phyloP scores from a whole-genome alignment of 2,888 invertebrate genomes.

The Ptychoptera albimana region DNA sequence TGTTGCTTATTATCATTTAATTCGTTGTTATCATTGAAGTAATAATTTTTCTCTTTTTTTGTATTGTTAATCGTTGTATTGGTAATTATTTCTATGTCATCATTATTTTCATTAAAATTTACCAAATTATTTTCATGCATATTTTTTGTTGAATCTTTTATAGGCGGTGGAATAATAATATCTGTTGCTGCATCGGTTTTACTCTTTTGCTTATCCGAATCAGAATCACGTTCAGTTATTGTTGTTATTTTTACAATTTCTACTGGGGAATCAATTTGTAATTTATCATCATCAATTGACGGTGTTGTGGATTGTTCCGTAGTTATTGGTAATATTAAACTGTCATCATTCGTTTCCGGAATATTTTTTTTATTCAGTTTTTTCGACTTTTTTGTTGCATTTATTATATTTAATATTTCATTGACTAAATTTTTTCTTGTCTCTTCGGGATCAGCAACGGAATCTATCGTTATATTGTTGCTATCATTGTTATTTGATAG shows the following conservation, averaged over 20 bases:
- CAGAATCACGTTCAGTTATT: slow-evolving; percentile 4
- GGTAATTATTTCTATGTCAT: slow-evolving; percentile 12
- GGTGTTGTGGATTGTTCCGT: too few relatives aligned
- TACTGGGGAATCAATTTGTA: neutral
- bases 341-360: neutral
- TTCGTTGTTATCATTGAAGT: too few relatives aligned
- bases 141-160: too few relatives aligned
- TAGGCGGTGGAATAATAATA: slow-evolving; percentile 5
- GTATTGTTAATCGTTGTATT: neutral
- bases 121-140: neutral
- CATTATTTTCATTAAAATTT: neutral
- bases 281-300: neutral
- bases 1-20: too few relatives aligned
- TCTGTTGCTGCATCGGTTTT: neutral
- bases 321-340: neutral
- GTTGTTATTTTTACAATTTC: slow-evolving; percentile 3
- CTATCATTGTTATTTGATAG: neutral
- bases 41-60: slow-evolving; percentile 12
- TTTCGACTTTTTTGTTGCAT: neutral
- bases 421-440: neutral
- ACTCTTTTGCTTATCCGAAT: neutral
- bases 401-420: slow-evolving; percentile 2
- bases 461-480: neutral
- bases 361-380: neutral
- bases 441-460: neutral